phyloP scores from a whole-genome alignment of 2,888 invertebrate genomes.

The Ichneumoninae sp. region DNA sequence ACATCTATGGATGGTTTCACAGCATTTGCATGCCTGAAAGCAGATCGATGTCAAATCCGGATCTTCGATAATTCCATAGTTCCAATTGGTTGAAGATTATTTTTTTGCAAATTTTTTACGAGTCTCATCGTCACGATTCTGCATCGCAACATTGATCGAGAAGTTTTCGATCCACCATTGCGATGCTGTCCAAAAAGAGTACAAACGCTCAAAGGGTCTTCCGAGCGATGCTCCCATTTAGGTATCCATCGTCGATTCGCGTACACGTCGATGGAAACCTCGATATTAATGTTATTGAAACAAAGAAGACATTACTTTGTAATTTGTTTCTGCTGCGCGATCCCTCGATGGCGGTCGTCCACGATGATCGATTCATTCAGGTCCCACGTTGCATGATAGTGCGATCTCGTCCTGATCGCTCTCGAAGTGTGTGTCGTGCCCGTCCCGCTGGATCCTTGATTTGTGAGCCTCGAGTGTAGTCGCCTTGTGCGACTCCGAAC shows the following conservation, averaged over 20 bases:
- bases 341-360: constrained; percentile 55
- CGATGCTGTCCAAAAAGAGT: neutral
- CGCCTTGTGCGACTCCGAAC: constrained; percentile 36
- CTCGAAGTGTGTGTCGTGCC: neutral
- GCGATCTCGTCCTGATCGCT: constrained; percentile 13
- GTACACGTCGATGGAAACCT: neutral
- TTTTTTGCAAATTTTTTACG: neutral
- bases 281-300: constrained; percentile 52
- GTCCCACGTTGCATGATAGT: constrained; percentile 34
- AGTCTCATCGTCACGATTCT: constrained; percentile 44
- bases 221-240: constrained; percentile 10
- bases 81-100: neutral
- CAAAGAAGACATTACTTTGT: constrained; percentile 58
- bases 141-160: neutral
- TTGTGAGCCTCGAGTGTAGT: constrained; percentile 31
- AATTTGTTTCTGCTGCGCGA: constrained; percentile 34
- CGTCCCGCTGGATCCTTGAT: constrained; percentile 36
- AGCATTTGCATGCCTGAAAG: neutral
- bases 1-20: neutral
- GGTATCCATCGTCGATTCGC: constrained; percentile 24
- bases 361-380: constrained; percentile 39
- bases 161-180: neutral
- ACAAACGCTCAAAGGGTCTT: constrained; percentile 20
- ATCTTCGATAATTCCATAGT: neutral
- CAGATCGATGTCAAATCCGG: neutral